phyloP scores from a whole-genome alignment of 2,888 invertebrate species.

The Caenorhabditis sulstoni region DNA sequence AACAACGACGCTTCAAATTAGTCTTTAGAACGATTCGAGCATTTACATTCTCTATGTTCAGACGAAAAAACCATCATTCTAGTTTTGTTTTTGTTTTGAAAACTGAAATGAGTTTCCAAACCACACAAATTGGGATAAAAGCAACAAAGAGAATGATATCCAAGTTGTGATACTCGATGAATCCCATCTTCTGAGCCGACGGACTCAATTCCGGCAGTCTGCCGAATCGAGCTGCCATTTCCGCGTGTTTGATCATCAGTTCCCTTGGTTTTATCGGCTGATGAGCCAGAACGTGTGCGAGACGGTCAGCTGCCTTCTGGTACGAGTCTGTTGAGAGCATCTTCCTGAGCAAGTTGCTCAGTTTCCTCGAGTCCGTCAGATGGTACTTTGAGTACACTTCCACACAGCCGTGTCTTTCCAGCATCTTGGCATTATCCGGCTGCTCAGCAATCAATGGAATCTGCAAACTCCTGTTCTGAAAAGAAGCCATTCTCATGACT shows the following conservation, averaged over 20 bases:
- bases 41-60: constrained; percentile 13
- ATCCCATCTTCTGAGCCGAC: constrained; percentile 27
- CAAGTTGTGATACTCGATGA: constrained; percentile 34
- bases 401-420: constrained; percentile 29
- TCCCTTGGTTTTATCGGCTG: constrained; percentile 38
- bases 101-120: neutral
- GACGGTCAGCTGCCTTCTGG: constrained; percentile 21
- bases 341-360: constrained; percentile 15
- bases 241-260: constrained; percentile 32
- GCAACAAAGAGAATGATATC: constrained; percentile 12
- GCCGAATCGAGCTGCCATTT: constrained; percentile 45
- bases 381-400: constrained; percentile 32
- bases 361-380: constrained; percentile 27
- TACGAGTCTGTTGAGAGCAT: constrained; percentile 18
- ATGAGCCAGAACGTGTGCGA: constrained; percentile 24
- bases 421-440: constrained; percentile 34
- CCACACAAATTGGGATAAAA: neutral
- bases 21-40: no score
- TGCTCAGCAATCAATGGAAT: constrained; percentile 52
- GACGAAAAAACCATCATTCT: constrained; percentile 17
- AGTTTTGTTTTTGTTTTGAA: neutral
- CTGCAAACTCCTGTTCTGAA: no score
- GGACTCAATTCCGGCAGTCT: constrained; percentile 38
- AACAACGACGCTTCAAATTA: constrained; percentile 5
- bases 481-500: no score